Evolutionary conservation across 2,113 vertebrate species (phyloP), one percentile per base, ranked within the genome.

Genomic region (Holacanthus passer): DNA sequence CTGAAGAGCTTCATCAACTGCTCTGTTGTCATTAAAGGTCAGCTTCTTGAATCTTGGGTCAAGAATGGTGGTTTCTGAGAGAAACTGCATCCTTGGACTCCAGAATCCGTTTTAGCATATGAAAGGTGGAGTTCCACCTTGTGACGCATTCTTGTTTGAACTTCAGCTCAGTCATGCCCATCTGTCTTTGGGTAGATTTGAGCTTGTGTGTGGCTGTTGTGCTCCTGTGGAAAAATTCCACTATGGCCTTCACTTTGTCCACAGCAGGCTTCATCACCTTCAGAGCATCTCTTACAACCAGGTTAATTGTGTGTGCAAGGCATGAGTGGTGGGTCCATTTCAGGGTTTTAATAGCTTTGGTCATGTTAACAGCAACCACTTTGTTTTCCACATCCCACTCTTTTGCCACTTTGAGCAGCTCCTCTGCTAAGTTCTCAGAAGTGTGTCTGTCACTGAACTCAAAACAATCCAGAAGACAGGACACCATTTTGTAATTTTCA

Each of bases 361-460:
- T 77, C 19, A 87, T 78, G 68, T 88, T 88, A 14, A 80, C 82
- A 45, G 87, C 72, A 62, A 52, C 48, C 27, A 71, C 66, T 83
- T 91, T 89, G 24, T 82, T 50, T 16, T 80, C 45, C 2, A 83
- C 52, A 5, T 71, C n/a, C 84, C 82, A 87, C 53, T 90, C 76
- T 59, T 85, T 79, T 53, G 73, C 82, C 47, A 92, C 80, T 83
- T 24, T 63, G 2, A 85, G 43, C 19, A 92, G 85, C 45, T 86
- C 72, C 29, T 87, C 62, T 85, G 81, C 79, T 17, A 90, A 47
- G 78, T 90, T 88, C 9, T 85, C 87, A 29, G 81, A 66, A 27
- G 87, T 89, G 76, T 90, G 87, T 79, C 79, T 85, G 43, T 91
- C 81, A 22, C 35, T 81, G 2, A 89, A 89, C 67, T 88, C 83